A percentile compares a stretch with the other conserved stretches of the same genome.
Evolutionary conservation across 2,888 invertebrate genomes (phyloP).

Genomic region (Spicauda simplicius): DNA sequence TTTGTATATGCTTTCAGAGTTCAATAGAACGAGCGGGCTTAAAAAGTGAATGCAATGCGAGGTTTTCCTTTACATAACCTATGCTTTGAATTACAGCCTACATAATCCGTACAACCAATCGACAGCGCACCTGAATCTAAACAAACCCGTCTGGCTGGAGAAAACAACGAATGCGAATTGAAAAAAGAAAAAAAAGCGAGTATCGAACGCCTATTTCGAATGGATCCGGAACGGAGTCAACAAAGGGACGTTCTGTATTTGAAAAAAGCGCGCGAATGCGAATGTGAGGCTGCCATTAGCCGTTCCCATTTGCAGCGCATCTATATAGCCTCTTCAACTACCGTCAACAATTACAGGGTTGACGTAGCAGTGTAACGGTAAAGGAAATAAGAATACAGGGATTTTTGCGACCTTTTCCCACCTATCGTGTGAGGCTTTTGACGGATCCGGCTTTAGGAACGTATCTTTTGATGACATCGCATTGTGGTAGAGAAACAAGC

Average conservation of each 20-base stretch:
- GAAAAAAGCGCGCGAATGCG: slow-evolving; percentile 78
- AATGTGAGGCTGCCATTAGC: slow-evolving; percentile 78
- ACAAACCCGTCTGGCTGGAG: slow-evolving; percentile 63
- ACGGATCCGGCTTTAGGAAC: slow-evolving; percentile 21
- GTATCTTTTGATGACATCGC: slow-evolving; percentile 34
- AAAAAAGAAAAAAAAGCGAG: slow-evolving; percentile 62
- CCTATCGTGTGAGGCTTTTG: slow-evolving; percentile 33
- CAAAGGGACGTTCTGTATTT: slow-evolving; percentile 78
- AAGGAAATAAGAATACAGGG: slow-evolving; percentile 35
- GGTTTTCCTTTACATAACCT: slow-evolving; percentile 31
- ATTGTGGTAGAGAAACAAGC: slow-evolving; percentile 33
- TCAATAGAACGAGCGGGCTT: neutral
- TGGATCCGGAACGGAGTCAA: slow-evolving; percentile 74
- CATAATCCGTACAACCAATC: slow-evolving; percentile 42
- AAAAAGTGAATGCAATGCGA: slow-evolving; percentile 24
- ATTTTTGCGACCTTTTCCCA: slow-evolving; percentile 33
- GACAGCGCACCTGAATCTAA: slow-evolving; percentile 45
- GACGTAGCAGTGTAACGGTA: slow-evolving; percentile 37
- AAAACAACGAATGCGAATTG: slow-evolving; percentile 60
- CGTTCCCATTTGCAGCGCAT: slow-evolving; percentile 75
- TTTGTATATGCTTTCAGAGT: neutral
- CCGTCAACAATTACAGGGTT: slow-evolving; percentile 69
- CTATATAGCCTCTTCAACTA: slow-evolving; percentile 78
- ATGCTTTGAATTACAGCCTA: slow-evolving; percentile 36
- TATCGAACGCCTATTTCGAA: slow-evolving; percentile 75